These are phyloP conservation scores for Falco novaeseelandiae DNA, from an alignment of 2,797 vertebrate species.

Conservation along the genomic window DNA sequence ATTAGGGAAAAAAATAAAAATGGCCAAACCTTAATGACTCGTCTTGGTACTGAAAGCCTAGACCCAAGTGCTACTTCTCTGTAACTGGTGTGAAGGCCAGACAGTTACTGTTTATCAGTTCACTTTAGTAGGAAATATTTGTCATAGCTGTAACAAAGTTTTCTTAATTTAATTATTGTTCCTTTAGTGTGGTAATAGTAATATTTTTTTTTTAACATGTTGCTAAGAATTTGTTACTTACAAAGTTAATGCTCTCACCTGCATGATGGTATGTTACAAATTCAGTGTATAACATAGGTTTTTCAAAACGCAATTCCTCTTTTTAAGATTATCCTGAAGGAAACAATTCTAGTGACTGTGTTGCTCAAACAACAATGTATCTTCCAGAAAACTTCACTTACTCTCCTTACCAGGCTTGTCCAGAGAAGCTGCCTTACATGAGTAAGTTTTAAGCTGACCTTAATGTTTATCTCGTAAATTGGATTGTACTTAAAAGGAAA, in stretches of 20 bases:
- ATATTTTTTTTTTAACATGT: not conserved
- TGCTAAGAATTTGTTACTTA: not conserved
- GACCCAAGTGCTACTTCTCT: not conserved
- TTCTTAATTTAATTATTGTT: not conserved
- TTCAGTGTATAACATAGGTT: not conserved
- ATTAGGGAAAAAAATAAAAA: not conserved
- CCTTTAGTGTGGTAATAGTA: not conserved
- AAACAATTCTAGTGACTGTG: conserved; percentile 91
- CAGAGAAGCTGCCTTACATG: conserved; percentile 96
- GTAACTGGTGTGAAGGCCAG: not conserved
- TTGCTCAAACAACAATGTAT: conserved; percentile 90
- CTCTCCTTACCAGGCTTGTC: conserved; percentile 89
- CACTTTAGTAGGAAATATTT: not conserved
- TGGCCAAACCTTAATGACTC: not conserved
- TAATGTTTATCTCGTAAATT: not conserved
- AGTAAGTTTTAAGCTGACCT: conserved; percentile 82
- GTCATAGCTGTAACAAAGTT: not conserved
- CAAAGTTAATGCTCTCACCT: not conserved
- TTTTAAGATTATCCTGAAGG: conserved; percentile 93
- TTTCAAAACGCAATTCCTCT: conserved; percentile 31
- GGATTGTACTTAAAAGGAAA: not conserved
- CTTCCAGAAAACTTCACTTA: conserved; percentile 98
- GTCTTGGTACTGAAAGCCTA: not conserved
- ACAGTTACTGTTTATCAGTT: not conserved
- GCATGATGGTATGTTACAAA: not conserved